Percentiles rank a stretch among this genome's conserved stretches.
Evolutionary conservation across 2,113 vertebrate genomes (phyloP).

Genomic region (Rallus limicola): DNA sequence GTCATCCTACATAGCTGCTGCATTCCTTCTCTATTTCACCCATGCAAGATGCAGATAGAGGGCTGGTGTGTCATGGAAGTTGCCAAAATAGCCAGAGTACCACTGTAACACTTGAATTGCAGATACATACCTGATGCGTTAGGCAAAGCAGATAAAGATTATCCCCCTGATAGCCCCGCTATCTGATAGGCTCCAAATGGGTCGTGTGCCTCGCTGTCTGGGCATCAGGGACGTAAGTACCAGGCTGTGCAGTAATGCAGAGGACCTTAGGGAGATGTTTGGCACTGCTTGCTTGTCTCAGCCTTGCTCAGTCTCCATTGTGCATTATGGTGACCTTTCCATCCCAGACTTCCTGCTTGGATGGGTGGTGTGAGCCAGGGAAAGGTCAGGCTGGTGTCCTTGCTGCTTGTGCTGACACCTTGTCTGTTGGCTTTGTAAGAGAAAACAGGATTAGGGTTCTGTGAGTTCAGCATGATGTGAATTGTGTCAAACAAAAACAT

Average conservation of each 20-base stretch:
- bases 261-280: not conserved
- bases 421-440: not conserved
- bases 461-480: not conserved
- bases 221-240: not conserved
- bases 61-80: not conserved
- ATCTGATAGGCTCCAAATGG: not conserved
- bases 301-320: not conserved
- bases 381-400: not conserved
- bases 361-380: not conserved
- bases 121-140: not conserved
- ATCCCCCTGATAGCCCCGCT: not conserved
- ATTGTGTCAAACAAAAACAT: not conserved
- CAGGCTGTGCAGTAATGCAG: not conserved
- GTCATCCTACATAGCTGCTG: not conserved
- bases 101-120: not conserved
- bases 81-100: not conserved
- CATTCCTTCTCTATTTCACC: not conserved
- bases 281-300: not conserved
- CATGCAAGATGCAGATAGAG: not conserved
- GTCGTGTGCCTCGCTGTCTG: not conserved
- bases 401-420: not conserved
- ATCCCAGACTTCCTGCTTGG: not conserved
- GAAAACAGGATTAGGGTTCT: not conserved
- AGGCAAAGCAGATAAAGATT: not conserved
- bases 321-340: not conserved